Evolutionary conservation across 2,113 vertebrate genomes (phyloP).

Genomic region (Otus sunia): DNA sequence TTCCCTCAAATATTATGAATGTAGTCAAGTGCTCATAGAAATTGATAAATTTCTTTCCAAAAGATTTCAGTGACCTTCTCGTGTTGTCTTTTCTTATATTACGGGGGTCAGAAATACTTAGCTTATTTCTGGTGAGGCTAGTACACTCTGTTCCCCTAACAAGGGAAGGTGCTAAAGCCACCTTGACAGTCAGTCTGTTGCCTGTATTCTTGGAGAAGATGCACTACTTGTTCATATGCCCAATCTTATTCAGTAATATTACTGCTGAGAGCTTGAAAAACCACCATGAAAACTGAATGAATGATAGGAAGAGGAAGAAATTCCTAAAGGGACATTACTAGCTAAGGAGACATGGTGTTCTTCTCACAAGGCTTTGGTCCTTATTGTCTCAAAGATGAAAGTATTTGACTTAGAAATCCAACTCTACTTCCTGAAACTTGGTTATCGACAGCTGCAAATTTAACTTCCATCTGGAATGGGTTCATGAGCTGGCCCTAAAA

Average conservation of each 20-base stretch:
- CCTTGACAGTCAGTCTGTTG: not conserved
- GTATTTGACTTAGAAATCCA: not conserved
- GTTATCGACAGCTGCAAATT: not conserved
- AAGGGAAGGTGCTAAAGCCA: not conserved
- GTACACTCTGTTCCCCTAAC: not conserved
- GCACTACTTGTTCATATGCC: fast-evolving
- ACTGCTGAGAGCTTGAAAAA: not conserved
- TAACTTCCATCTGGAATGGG: not conserved
- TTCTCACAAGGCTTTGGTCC: not conserved
- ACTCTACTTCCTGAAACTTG: not conserved
- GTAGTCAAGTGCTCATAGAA: not conserved
- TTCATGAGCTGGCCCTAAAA: not conserved
- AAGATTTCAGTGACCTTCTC: not conserved
- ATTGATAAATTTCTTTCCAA: not conserved
- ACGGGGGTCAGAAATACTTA: not conserved
- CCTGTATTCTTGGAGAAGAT: not conserved
- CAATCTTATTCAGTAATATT: not conserved
- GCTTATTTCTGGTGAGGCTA: not conserved
- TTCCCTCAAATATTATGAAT: not conserved
- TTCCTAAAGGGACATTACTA: not conserved
- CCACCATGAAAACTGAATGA: not conserved
- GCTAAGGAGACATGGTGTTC: not conserved
- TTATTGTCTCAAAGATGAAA: not conserved
- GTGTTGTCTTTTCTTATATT: not conserved
- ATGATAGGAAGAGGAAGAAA: not conserved